Conservation (phyloP, 2,888 invertebrate genomes). For the Lasioglossum marginatum region DNA sequence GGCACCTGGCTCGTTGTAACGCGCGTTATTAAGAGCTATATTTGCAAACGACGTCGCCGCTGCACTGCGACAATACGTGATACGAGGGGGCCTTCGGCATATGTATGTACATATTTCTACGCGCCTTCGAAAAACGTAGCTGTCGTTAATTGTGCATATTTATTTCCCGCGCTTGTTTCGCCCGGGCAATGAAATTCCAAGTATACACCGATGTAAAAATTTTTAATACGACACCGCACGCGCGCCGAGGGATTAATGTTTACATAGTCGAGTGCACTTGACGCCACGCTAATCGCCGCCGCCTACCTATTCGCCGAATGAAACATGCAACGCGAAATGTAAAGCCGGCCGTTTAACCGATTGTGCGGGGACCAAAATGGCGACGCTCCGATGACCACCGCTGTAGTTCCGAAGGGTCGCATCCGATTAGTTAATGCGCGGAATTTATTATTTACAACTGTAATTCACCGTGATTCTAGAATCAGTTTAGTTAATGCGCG, state of each 20-base stretch:
- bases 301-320: background rate
- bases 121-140: conserved; percentile 22
- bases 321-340: conserved; percentile 2
- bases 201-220: background rate
- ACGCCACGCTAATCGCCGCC: background rate
- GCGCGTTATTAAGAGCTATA: conserved; percentile 42
- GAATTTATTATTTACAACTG: background rate
- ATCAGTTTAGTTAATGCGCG: conserved; percentile 14
- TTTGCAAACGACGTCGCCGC: conserved; percentile 40
- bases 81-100: conserved; percentile 19
- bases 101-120: background rate
- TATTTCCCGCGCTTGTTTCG: background rate
- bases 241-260: background rate
- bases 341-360: background rate
- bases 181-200: background rate
- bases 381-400: background rate
- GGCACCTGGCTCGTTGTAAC: background rate
- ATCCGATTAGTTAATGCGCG: background rate
- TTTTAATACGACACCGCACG: background rate
- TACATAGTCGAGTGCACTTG: background rate
- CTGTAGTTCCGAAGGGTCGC: background rate
- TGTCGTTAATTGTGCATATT: conserved; percentile 30
- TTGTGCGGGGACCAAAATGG: conserved; percentile 3
- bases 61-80: conserved; percentile 51
- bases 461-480: background rate